Percentiles rank a stretch among this genome's conserved stretches.
These are phyloP conservation scores for Cladopsammia gracilis DNA, from an alignment of 64 coral and sea anemone genomes.

Conservation along the genomic window DNA sequence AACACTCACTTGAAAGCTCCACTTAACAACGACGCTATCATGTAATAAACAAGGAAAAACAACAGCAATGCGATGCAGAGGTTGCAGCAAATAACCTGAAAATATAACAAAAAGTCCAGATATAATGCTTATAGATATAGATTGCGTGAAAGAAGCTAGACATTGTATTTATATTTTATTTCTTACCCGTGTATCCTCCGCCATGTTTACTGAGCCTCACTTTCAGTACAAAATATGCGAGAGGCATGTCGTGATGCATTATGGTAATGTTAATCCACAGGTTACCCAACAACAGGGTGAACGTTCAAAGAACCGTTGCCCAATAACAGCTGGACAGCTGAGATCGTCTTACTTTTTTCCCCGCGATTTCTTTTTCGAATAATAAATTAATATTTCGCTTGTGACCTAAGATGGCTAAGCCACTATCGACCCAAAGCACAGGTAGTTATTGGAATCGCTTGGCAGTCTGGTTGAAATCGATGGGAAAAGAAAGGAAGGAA, in stretches of 20 bases:
- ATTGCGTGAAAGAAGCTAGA: background rate
- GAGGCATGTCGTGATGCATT: background rate
- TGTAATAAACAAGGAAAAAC: conserved; percentile 92
- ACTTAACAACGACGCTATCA: conserved; percentile 84
- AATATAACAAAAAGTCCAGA: background rate
- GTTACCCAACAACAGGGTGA: background rate
- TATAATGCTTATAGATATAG: background rate
- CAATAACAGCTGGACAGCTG: no score
- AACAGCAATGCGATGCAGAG: conserved; percentile 67
- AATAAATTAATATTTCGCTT: no score
- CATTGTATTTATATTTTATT: background rate
- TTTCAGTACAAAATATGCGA: background rate
- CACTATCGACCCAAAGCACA: no score
- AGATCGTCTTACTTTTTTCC: no score
- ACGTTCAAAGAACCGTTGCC: no score
- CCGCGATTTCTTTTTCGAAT: no score
- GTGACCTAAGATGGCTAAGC: no score
- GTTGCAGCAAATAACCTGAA: conserved; percentile 87
- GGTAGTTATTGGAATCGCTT: no score
- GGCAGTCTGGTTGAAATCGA: no score
- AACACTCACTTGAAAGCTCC: conserved; percentile 87
- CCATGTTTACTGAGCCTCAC: conserved; percentile 36
- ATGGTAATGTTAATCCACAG: conserved; percentile 3
- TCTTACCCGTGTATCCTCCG: conserved; percentile 37
- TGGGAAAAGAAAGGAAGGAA: no score